A percentile compares a stretch with the other conserved stretches of the same genome.
phyloP scores from a whole-genome alignment of 2,797 vertebrate species.

The Percopsis omiscomaycus region DNA sequence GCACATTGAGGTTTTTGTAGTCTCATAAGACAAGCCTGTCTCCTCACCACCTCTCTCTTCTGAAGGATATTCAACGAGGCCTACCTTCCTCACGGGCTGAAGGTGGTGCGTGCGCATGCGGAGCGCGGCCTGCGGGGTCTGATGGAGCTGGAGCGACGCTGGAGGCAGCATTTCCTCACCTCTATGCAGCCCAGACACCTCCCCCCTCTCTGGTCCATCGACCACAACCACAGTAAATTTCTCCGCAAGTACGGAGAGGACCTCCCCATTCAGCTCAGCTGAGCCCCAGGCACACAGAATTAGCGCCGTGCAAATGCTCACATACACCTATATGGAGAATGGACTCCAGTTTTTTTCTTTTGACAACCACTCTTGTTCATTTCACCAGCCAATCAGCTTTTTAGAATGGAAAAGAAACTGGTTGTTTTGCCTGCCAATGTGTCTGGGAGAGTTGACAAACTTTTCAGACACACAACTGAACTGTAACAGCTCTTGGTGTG shows the following conservation, averaged over 20 bases:
- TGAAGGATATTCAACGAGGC: constrained; percentile 91
- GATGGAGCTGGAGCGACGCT: constrained; percentile 91
- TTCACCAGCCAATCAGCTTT: constrained; percentile 10
- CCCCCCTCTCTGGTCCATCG: constrained; percentile 90
- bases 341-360: constrained; percentile 3
- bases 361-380: background rate
- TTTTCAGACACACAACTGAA: background rate
- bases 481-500: background rate
- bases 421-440: background rate
- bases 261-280: constrained; percentile 82
- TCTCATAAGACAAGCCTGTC: too few relatives aligned
- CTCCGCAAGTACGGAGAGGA: constrained; percentile 89
- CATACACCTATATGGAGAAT: background rate
- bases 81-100: constrained; percentile 92
- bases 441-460: constrained; percentile 1
- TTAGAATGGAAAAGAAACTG: background rate
- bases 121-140: constrained; percentile 84
- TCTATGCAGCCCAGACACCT: constrained; percentile 90
- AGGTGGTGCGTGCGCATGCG: constrained; percentile 86
- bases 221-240: constrained; percentile 93
- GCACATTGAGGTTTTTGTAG: too few relatives aligned
- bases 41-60: constrained; percentile 12
- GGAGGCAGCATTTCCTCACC: constrained; percentile 95
- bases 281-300: constrained; percentile 12
- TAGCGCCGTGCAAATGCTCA: background rate